Base-by-base conservation (phyloP, 1,140 invertebrate genomes). In the Philopotamus ludificatus region DNA sequence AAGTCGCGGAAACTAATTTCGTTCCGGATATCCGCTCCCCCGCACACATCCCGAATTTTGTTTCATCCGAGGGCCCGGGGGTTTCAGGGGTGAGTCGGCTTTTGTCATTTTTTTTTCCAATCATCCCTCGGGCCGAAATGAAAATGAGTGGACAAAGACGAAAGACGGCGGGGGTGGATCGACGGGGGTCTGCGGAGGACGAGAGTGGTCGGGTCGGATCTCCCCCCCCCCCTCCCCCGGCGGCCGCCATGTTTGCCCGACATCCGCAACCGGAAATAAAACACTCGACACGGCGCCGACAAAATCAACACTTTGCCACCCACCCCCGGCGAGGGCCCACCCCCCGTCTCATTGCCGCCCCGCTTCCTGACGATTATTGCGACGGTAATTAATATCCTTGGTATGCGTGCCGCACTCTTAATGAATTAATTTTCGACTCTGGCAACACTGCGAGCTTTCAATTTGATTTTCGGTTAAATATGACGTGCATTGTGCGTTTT, bases 241-340 rank as follows among this genome's bases (percentile, higher is more conserved):
- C 34, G 41, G n/a, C 55, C 39, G 55, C 55, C 55, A 58, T 58
- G 55, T 58, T 58, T 58, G 55, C 28, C 55, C 41, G 55, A 18
- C 18, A 42, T 8, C 55, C 55, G 39, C 55, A 8, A 44, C 55
- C 55, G 55, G 55, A 58, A 58, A 26, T 58, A 47, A 47, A 47
- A 47, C 44, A 47, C 44, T 47, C 44, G 15, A 47, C 44, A 20
- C 44, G 15, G 3, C 4, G 15, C 44, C 18, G 10, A 47, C 10
- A 3, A 47, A 47, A 47, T 47, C 44, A 16, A 47, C 44, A 20
- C 44, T 20, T 20, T n/a, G 8, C 44, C 4, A 20, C 15, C 44
- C 4, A 20, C 44, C 4, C 12, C 28, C n/a, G n/a, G n/a, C n/a
- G n/a, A n/a, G n/a, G n/a, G n/a, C n/a, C n/a, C n/a, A 8, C n/a